phyloP scores from a whole-genome alignment of 1,140 invertebrate species.

The Psilanteris sp. region DNA sequence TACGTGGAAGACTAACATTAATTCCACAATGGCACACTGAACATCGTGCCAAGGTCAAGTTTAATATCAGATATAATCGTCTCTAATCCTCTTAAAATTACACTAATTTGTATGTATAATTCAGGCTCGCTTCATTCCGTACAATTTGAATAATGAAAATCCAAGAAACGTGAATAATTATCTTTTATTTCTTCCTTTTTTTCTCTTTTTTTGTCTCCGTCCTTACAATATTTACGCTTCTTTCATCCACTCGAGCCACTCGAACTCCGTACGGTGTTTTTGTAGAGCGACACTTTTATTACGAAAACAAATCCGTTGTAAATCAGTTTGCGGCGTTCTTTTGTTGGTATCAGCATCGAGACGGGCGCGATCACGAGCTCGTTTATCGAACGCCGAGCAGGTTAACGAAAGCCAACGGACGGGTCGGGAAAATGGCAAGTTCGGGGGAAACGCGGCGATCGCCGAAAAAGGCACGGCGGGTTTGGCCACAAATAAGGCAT shows the following conservation, averaged over 20 bases:
- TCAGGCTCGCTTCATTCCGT: slow-evolving; percentile 25
- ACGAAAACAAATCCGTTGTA: not conserved
- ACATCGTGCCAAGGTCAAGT: slow-evolving; percentile 41
- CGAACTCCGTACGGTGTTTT: not conserved
- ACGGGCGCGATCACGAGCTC: no score
- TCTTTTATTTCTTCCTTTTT: slow-evolving; percentile 27
- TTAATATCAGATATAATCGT: slow-evolving; percentile 54
- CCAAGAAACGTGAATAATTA: slow-evolving; percentile 55
- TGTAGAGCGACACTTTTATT: slow-evolving; percentile 1
- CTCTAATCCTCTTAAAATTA: slow-evolving; percentile 56
- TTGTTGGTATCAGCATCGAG: no score
- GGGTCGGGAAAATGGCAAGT: no score
- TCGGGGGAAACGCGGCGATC: no score
- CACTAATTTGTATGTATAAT: slow-evolving; percentile 60
- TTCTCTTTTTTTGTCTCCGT: slow-evolving; percentile 2
- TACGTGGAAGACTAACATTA: slow-evolving; percentile 4
- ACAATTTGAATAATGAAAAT: slow-evolving; percentile 56
- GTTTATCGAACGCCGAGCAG: no score
- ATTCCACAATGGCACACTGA: slow-evolving; percentile 11
- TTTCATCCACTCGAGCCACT: slow-evolving; percentile 21
- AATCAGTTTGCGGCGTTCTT: not conserved
- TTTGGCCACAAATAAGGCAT: no score
- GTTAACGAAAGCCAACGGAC: no score
- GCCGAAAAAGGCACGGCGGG: not conserved
- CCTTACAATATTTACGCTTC: slow-evolving; percentile 21